phyloP scores from a whole-genome alignment of 2,113 vertebrate species.

The Clinocottus analis region DNA sequence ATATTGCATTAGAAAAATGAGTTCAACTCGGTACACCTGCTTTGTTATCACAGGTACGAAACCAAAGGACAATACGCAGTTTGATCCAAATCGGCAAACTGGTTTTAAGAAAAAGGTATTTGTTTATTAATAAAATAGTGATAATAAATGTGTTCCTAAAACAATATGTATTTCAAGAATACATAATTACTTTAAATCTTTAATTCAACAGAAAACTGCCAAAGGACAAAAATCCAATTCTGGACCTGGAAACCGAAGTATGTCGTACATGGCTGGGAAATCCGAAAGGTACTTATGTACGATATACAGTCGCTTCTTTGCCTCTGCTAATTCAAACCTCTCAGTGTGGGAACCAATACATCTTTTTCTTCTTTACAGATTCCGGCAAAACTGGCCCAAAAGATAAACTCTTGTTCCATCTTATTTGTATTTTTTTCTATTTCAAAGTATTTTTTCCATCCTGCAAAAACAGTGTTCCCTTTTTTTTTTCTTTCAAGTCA shows the following conservation, averaged over 20 bases:
- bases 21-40: not conserved
- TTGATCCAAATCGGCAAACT: slow-evolving; percentile 88
- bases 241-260: slow-evolving; percentile 86
- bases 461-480: not conserved
- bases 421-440: slow-evolving; percentile 12
- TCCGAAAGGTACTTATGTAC: slow-evolving; percentile 85
- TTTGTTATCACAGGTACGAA: slow-evolving; percentile 72
- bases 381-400: slow-evolving; percentile 93
- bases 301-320: not conserved
- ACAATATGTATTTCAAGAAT: not conserved
- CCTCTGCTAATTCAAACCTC: slow-evolving; percentile 2
- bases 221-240: slow-evolving; percentile 83
- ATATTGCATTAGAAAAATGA: not conserved
- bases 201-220: slow-evolving; percentile 82
- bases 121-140: not conserved
- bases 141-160: not conserved
- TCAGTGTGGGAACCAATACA: not conserved
- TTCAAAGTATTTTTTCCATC: slow-evolving; percentile 12
- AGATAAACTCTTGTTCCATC: slow-evolving; percentile 82
- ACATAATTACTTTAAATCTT: not conserved
- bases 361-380: slow-evolving; percentile 80
- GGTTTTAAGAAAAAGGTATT: slow-evolving; percentile 80
- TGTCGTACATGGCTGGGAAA: slow-evolving; percentile 89
- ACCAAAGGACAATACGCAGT: slow-evolving; percentile 85
- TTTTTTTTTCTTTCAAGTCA: not conserved